Evolutionary conservation across 2,797 vertebrate genomes (phyloP).

Genomic region (Spondyliosoma cantharus): DNA sequence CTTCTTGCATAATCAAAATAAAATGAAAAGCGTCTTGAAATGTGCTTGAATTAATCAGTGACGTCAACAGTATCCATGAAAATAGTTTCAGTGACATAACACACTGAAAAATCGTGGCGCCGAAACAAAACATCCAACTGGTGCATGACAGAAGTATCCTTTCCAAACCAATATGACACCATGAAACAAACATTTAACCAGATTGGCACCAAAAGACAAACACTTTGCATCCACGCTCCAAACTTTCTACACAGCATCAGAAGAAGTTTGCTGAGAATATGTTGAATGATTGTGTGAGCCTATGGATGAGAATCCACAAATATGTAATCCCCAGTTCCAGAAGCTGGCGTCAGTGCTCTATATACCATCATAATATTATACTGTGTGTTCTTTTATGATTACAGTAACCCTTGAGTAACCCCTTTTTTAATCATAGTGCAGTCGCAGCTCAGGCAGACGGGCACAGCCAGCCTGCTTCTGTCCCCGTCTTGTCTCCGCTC

Average conservation of each 20-base stretch:
- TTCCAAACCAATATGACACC: slow-evolving; percentile 24
- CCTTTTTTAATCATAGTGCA: slow-evolving; percentile 65
- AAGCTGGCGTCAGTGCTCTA: slow-evolving; percentile 30
- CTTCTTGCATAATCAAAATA: not conserved
- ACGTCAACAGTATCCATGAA: not conserved
- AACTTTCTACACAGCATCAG: slow-evolving; percentile 16
- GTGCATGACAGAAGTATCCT: not conserved
- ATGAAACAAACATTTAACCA: slow-evolving; percentile 22
- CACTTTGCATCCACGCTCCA: not conserved
- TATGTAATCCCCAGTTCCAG: slow-evolving; percentile 10
- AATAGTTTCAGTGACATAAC: not conserved
- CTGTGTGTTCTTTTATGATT: slow-evolving; percentile 57
- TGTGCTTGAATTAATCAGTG: not conserved
- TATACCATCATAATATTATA: slow-evolving; percentile 54
- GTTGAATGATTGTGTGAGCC: not conserved
- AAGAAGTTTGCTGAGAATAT: slow-evolving; percentile 6
- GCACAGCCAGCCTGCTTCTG: slow-evolving; percentile 51
- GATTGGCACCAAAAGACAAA: slow-evolving; percentile 24
- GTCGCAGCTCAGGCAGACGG: slow-evolving; percentile 51
- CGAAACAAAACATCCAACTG: slow-evolving; percentile 2
- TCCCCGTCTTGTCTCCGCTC: slow-evolving; percentile 50
- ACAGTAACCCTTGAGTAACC: slow-evolving; percentile 60
- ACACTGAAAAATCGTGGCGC: not conserved
- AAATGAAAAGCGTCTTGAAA: not conserved
- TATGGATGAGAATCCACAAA: slow-evolving; percentile 26